Evolutionary conservation across 1,140 invertebrate genomes (phyloP).

Genomic region (Hylaeus volcanicus): DNA sequence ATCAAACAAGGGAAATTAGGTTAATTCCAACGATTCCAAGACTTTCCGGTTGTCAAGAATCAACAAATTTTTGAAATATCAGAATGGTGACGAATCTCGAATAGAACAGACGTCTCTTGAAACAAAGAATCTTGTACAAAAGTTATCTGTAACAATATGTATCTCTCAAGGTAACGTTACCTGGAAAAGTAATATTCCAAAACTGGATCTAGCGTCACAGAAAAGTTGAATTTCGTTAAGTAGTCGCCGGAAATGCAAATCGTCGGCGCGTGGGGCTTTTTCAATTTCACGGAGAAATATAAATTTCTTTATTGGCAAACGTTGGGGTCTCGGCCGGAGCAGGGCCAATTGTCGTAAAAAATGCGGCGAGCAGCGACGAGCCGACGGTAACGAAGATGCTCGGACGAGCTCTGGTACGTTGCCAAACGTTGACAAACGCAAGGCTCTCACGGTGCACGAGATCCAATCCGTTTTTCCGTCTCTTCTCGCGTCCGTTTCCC

Average conservation of each 20-base stretch:
- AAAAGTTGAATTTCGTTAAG: too few relatives aligned
- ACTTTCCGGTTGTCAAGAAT: too few relatives aligned
- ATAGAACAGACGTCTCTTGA: too few relatives aligned
- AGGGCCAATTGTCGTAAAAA: constrained; percentile 51
- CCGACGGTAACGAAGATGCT: constrained; percentile 39
- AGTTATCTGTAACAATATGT: too few relatives aligned
- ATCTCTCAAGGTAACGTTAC: too few relatives aligned
- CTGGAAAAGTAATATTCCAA: too few relatives aligned
- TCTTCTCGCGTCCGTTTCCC: constrained; percentile 41
- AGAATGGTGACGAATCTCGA: too few relatives aligned
- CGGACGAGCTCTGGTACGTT: constrained; percentile 35
- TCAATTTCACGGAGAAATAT: constrained; percentile 25
- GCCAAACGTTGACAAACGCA: constrained; percentile 54
- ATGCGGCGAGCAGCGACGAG: constrained; percentile 21
- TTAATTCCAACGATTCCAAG: too few relatives aligned
- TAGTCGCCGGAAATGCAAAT: not conserved
- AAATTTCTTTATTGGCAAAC: constrained; percentile 45
- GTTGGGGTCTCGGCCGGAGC: constrained; percentile 6
- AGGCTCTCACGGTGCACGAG: constrained; percentile 21
- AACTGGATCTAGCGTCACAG: too few relatives aligned
- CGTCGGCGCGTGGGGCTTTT: not conserved
- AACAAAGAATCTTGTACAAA: too few relatives aligned
- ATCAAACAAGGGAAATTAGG: too few relatives aligned
- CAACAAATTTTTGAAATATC: too few relatives aligned
- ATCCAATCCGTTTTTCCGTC: constrained; percentile 37